Evolutionary conservation across 2,113 vertebrate genomes (phyloP).

Genomic region (Hemichromis elongatus): DNA sequence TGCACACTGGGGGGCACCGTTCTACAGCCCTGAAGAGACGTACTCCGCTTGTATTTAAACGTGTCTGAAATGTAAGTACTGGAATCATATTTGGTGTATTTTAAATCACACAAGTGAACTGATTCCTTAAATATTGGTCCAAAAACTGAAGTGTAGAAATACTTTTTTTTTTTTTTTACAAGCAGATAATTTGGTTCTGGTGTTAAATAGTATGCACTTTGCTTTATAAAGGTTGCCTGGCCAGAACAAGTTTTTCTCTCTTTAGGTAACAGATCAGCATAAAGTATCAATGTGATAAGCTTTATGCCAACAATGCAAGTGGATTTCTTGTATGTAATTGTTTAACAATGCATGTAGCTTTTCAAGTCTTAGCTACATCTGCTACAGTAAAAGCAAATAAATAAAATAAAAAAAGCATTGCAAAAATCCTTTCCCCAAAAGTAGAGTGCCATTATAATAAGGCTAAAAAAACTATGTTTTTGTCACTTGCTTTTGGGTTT

Average conservation of each 20-base stretch:
- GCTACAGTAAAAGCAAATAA: not conserved
- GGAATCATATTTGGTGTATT: not conserved
- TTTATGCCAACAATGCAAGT: not conserved
- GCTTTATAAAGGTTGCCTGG: not conserved
- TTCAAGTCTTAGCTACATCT: not conserved
- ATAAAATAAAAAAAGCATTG: not conserved
- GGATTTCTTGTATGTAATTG: not conserved
- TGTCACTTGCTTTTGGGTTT: not conserved
- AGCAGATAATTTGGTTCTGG: not conserved
- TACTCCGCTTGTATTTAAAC: not conserved
- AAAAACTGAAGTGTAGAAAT: no score
- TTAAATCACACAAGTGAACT: not conserved
- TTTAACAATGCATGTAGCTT: not conserved
- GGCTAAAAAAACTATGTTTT: not conserved
- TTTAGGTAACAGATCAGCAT: not conserved
- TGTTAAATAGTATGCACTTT: not conserved
- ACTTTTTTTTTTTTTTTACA: not conserved
- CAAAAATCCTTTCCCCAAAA: not conserved
- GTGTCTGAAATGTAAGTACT: not conserved
- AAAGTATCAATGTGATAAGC: not conserved
- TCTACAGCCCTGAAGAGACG: slow-evolving; percentile 11
- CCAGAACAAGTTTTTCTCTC: not conserved
- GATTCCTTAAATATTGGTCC: not conserved
- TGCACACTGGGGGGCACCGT: slow-evolving; percentile 47
- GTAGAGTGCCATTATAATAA: not conserved